A percentile compares a stretch with the other conserved stretches of the same genome.
These are phyloP conservation scores for Drosophila rellima DNA, from an alignment of 2,888 invertebrate genomes.

Conservation along the genomic window DNA sequence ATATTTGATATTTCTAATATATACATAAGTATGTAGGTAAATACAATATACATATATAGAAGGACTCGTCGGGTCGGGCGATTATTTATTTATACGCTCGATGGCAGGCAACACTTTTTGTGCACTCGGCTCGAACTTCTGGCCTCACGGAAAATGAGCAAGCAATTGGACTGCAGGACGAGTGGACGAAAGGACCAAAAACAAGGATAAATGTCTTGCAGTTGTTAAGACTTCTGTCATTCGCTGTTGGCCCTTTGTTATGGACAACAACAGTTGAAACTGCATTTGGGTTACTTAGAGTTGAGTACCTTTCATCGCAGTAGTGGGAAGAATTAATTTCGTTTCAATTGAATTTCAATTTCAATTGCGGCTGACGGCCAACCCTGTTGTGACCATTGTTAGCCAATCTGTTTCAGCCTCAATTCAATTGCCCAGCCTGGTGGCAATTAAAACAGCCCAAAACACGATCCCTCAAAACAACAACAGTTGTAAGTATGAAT, in stretches of 20 bases:
- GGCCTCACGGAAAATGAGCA: neutral
- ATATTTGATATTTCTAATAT: neutral
- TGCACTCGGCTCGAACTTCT: too few relatives aligned
- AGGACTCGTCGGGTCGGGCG: neutral
- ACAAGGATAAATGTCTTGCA: neutral
- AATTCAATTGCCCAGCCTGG: conserved; percentile 22
- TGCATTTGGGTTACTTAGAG: neutral
- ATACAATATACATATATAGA: neutral
- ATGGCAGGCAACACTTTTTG: conserved; percentile 32
- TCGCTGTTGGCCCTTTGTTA: neutral
- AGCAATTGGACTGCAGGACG: neutral
- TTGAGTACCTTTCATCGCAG: neutral
- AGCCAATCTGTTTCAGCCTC: conserved; percentile 56
- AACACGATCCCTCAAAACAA: conserved; percentile 25
- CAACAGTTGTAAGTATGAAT: neutral
- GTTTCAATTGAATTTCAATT: conserved; percentile 6
- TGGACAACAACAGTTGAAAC: conserved; percentile 16
- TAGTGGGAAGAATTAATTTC: neutral
- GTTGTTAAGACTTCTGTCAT: conserved; percentile 14
- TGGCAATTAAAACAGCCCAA: conserved; percentile 22
- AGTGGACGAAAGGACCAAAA: neutral
- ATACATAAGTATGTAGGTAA: neutral
- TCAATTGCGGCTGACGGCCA: neutral
- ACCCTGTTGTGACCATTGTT: conserved; percentile 31
- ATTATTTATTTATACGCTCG: conserved; percentile 57